These are phyloP conservation scores for Apotomis capreana DNA, from an alignment of 2,888 invertebrate genomes.

Conservation along the genomic window DNA sequence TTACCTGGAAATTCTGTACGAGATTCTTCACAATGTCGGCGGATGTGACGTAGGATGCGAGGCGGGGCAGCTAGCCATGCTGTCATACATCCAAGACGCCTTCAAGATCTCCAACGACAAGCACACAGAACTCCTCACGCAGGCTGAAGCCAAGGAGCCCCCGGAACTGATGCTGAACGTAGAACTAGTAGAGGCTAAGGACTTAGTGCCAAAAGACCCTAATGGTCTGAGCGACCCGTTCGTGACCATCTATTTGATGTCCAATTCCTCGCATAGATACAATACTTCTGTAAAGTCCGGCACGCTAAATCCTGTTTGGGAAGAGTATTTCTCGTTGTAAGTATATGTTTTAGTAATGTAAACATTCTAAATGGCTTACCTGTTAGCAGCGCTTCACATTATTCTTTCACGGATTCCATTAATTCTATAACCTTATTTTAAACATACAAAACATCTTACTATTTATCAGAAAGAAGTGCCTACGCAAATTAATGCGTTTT, in stretches of 20 bases:
- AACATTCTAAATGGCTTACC: neutral
- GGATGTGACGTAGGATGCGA: slow-evolving; percentile 90
- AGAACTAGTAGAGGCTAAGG: slow-evolving; percentile 94
- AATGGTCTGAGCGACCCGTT: slow-evolving; percentile 99
- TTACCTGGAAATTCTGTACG: slow-evolving; percentile 91
- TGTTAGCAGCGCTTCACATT: neutral
- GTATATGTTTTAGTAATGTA: slow-evolving; percentile 57
- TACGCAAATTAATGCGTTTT: neutral
- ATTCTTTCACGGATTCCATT: neutral
- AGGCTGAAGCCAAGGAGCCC: slow-evolving; percentile 90
- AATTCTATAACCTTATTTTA: neutral
- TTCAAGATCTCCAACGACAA: slow-evolving; percentile 89
- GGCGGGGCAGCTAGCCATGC: slow-evolving; percentile 86
- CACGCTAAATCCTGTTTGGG: slow-evolving; percentile 97
- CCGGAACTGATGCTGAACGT: slow-evolving; percentile 93
- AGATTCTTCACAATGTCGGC: slow-evolving; percentile 93
- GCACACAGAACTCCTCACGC: slow-evolving; percentile 87
- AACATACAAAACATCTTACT: neutral
- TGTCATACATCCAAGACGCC: slow-evolving; percentile 91
- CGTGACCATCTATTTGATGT: slow-evolving; percentile 94
- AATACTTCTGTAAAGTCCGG: slow-evolving; percentile 95
- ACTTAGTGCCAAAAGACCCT: slow-evolving; percentile 91
- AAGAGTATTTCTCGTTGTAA: slow-evolving; percentile 98
- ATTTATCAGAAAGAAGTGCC: neutral
- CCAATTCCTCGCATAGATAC: slow-evolving; percentile 89